Percentiles rank a stretch among this genome's conserved stretches.
Conservation (phyloP, 2,797 vertebrate genomes). For the Eidolon dupreanum region DNA sequence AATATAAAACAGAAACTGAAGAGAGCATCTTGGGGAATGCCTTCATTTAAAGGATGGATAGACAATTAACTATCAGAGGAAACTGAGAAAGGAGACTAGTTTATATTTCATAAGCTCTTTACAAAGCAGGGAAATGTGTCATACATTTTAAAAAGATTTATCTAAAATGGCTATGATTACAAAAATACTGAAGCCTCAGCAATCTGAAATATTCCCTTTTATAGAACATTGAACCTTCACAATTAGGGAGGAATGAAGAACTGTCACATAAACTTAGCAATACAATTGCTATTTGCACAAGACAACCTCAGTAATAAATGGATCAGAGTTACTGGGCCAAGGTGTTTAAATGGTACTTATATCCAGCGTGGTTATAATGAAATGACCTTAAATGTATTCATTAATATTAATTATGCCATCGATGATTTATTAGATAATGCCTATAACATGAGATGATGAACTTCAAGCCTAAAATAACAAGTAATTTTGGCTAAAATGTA, state of each 20-base stretch:
- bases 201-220: constrained; percentile 57
- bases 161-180: constrained; percentile 52
- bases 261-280: constrained; percentile 18
- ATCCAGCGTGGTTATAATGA: not conserved
- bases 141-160: constrained; percentile 43
- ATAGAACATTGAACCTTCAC: constrained; percentile 58
- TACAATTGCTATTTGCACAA: constrained; percentile 10
- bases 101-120: constrained; percentile 20
- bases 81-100: constrained; percentile 25
- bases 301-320: constrained; percentile 36
- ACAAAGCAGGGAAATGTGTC: constrained; percentile 43
- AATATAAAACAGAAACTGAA: not conserved
- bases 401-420: not conserved
- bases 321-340: constrained; percentile 11
- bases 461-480: not conserved
- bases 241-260: constrained; percentile 32
- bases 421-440: not conserved
- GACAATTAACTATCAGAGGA: not conserved
- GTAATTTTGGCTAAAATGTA: constrained; percentile 53
- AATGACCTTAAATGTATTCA: constrained; percentile 41
- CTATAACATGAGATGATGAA: not conserved
- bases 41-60: not conserved
- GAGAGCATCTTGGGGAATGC: not conserved
- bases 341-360: not conserved
- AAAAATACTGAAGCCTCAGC: constrained; percentile 60